Percentiles rank a stretch among this genome's conserved stretches.
Evolutionary conservation across 2,888 invertebrate genomes (phyloP).

Genomic region (Ophioninae sp.): DNA sequence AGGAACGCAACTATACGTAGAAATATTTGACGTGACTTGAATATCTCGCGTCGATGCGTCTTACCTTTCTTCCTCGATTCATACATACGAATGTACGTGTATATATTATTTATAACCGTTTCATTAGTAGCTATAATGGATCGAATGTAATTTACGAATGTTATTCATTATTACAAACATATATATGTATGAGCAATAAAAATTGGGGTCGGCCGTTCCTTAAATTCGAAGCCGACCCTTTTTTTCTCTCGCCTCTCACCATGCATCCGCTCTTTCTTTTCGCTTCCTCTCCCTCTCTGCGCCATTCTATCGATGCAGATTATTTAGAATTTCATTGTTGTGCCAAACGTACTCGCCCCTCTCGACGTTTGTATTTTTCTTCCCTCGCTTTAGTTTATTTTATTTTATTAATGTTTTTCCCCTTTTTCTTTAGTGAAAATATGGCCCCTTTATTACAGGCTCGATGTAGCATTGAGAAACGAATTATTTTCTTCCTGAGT

Average conservation of each 20-base stretch:
- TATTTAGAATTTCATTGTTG: constrained; percentile 79
- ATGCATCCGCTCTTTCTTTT: constrained; percentile 61
- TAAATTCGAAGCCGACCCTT: constrained; percentile 49
- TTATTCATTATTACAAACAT: constrained; percentile 77
- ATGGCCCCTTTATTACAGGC: constrained; percentile 80
- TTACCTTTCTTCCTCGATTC: constrained; percentile 33
- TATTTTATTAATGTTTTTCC: constrained; percentile 57
- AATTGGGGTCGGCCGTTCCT: constrained; percentile 73
- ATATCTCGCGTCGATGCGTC: constrained; percentile 55
- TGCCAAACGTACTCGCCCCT: constrained; percentile 65
- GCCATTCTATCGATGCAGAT: constrained; percentile 73
- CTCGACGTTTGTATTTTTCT: constrained; percentile 63
- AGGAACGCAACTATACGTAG: constrained; percentile 67
- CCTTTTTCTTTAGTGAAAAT: constrained; percentile 75
- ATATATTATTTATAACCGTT: constrained; percentile 53
- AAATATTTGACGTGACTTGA: constrained; percentile 56
- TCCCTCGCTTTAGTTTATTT: constrained; percentile 46
- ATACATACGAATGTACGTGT: constrained; percentile 56
- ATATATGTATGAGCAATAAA: constrained; percentile 77
- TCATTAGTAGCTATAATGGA: constrained; percentile 67
- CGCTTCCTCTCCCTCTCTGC: constrained; percentile 68
- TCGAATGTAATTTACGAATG: constrained; percentile 71
- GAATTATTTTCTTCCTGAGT: constrained; percentile 74
- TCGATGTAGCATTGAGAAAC: constrained; percentile 74
- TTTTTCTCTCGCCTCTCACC: constrained; percentile 23